phyloP scores from a whole-genome alignment of 2,797 vertebrate species.

The Coregonus sp. region DNA sequence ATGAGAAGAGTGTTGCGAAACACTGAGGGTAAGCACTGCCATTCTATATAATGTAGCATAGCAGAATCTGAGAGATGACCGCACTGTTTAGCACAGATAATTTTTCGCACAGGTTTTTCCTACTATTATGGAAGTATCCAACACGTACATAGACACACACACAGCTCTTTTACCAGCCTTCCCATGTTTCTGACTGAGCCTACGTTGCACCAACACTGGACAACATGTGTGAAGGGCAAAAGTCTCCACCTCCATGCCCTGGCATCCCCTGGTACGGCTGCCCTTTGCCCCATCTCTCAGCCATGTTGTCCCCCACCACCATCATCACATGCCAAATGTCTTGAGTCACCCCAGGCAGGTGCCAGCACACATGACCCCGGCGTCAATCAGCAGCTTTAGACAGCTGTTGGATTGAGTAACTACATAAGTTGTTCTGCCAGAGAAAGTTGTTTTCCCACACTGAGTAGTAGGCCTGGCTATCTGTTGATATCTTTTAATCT shows the following conservation, averaged over 20 bases:
- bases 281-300: neutral
- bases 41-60: too few relatives aligned
- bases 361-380: slow-evolving; percentile 58
- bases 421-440: neutral
- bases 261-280: neutral
- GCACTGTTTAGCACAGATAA: too few relatives aligned
- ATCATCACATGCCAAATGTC: slow-evolving; percentile 65
- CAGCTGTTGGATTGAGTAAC: slow-evolving; percentile 70
- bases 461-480: too few relatives aligned
- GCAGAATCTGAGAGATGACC: too few relatives aligned
- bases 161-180: too few relatives aligned
- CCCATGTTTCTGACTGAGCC: neutral
- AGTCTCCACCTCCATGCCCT: neutral
- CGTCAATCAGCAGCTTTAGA: slow-evolving; percentile 64
- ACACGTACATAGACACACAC: too few relatives aligned
- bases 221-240: too few relatives aligned
- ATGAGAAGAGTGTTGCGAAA: too few relatives aligned
- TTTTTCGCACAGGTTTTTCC: too few relatives aligned
- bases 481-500: neutral
- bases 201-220: neutral
- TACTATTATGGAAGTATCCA: too few relatives aligned
- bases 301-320: slow-evolving; percentile 32
- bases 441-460: neutral
- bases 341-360: slow-evolving; percentile 55
- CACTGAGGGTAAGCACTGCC: too few relatives aligned